These are phyloP conservation scores for Philaethria dido DNA, from an alignment of 2,888 invertebrate species.

Conservation along the genomic window DNA sequence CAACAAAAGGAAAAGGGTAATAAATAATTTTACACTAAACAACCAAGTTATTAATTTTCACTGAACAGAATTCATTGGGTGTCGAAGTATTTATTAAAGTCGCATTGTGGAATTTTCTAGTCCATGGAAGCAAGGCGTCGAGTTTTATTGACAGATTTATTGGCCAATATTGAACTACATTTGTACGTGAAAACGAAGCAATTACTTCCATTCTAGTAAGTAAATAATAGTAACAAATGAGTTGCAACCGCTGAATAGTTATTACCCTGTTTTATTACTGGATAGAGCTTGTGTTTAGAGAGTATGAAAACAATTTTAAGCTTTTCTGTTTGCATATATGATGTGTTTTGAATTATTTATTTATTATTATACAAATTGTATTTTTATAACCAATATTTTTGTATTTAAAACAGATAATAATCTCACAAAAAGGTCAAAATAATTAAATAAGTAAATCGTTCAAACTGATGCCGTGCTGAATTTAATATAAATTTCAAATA, in stretches of 20 bases:
- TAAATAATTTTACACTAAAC: background rate
- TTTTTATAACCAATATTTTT: too few species aligned
- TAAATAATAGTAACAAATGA: constrained; percentile 5
- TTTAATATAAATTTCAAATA: too few species aligned
- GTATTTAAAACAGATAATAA: too few species aligned
- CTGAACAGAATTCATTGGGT: background rate
- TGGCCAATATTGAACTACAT: constrained; percentile 33
- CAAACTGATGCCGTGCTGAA: too few species aligned
- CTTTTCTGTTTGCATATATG: too few species aligned
- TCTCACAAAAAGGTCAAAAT: too few species aligned
- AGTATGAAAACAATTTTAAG: background rate
- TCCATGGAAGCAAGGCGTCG: constrained; percentile 19
- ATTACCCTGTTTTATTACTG: background rate
- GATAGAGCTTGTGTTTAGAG: background rate
- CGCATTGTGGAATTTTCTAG: background rate
- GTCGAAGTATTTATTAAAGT: constrained; percentile 11
- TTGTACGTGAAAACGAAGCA: constrained; percentile 31
- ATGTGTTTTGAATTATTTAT: too few species aligned
- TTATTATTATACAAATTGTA: too few species aligned
- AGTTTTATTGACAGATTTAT: constrained; percentile 41
- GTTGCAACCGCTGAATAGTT: background rate
- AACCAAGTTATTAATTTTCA: background rate
- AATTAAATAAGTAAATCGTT: too few species aligned
- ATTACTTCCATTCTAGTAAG: constrained; percentile 6
- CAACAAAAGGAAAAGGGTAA: background rate